A percentile compares a stretch with the other conserved stretches of the same genome.
Evolutionary conservation across 1,140 invertebrate genomes (phyloP).

Genomic region (Halictus rubicundus): DNA sequence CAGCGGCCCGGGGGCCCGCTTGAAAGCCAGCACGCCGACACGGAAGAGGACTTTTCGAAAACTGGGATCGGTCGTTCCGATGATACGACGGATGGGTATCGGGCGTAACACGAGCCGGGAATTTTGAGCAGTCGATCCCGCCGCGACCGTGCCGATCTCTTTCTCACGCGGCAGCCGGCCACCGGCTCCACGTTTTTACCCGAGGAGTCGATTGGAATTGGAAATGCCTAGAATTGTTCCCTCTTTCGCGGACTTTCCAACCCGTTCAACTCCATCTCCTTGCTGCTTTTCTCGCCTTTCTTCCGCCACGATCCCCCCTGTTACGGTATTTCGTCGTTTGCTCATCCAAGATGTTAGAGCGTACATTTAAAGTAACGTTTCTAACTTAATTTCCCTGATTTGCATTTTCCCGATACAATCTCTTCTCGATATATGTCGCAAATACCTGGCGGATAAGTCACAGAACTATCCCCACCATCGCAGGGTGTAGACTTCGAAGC

Average conservation of each 20-base stretch:
- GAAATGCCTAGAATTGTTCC: not conserved
- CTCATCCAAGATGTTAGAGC: too few species aligned
- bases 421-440: too few species aligned
- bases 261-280: not conserved
- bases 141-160: slow-evolving; percentile 10
- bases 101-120: slow-evolving; percentile 43
- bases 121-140: slow-evolving; percentile 40
- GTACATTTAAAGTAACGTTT: too few species aligned
- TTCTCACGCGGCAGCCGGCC: slow-evolving; percentile 33
- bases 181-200: not conserved
- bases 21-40: slow-evolving; percentile 57
- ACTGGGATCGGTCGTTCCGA: slow-evolving; percentile 39
- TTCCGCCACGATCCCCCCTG: too few species aligned
- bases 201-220: not conserved
- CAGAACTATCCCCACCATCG: too few species aligned
- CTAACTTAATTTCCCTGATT: too few species aligned
- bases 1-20: slow-evolving; percentile 44
- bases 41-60: slow-evolving; percentile 64
- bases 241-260: not conserved
- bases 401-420: too few species aligned
- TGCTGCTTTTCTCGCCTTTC: too few species aligned
- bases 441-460: too few species aligned
- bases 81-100: slow-evolving; percentile 24
- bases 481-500: too few species aligned
- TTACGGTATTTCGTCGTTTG: too few species aligned